Base-by-base conservation (phyloP, 2,113 vertebrate genomes). In the Oenanthe oenanthe region DNA sequence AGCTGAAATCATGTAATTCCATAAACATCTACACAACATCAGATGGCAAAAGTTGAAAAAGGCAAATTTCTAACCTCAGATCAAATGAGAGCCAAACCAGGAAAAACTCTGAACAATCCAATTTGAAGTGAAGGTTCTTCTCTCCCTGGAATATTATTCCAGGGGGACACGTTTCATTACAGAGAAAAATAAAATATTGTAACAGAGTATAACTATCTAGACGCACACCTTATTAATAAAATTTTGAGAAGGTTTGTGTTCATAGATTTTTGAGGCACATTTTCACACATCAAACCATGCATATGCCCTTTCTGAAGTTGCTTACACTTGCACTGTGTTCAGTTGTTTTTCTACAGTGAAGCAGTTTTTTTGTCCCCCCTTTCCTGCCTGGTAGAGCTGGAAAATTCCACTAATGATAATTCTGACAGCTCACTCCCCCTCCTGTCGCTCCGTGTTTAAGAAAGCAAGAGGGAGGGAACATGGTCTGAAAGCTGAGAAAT, bases 371-470 rank as follows among this genome's bases (percentile, higher is more conserved):
- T n/a, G 5, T 17, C 34, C 17, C 80, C 68, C 31, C 21, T 73
- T 94, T 58, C 48, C 73, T 88, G 57, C 67, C 72, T 38, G 11
- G 19, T 62, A 93, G 88, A 93, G 88, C 81, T 83, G 60, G 76
- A 90, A 96, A 97, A 93, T 96, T 87, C 68, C 88, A 70, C 70
- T 63, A 40, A 57, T 92, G 96, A 91, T 93, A 73, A 88, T n/a
- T 91, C 56, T 80, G 92, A 88, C 34, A 80, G 60, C 26, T 82
- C 47, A 28, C 36, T 96, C 70, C 53, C 70, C 36, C 62, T 87
- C 82, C 63, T 65, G 76, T 61, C 1, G 0, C 79, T 97, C 56
- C 65, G 60, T 47, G 0, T 66, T 85, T 71, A 96, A 92, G 89
- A 88, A 70, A 94, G 89, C 57, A 78, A 96, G 51, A 84, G 70